Evolutionary conservation across 2,888 invertebrate species (phyloP), one percentile per base, ranked within the genome.

Genomic region (Thereva unica): DNA sequence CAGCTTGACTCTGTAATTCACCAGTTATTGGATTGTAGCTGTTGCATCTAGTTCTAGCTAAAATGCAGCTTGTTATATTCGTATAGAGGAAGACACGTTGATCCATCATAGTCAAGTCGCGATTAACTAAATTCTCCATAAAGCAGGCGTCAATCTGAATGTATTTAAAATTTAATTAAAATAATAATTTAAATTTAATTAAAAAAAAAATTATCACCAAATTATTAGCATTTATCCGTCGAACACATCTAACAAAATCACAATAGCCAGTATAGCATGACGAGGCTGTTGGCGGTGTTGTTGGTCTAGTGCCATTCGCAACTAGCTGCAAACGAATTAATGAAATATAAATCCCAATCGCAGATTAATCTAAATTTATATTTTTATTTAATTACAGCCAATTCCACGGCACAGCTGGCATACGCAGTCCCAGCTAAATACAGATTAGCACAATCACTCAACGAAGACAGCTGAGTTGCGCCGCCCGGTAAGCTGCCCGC

Each of bases 21-120:
- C 88, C 88, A 1, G 87, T 87, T 64, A 88, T 87, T 3, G 88
- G 87, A 76, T 88, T 88, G 74, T 82, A 85, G 1, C 82, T 78
- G 54, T 84, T 83, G 77, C 88, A 89, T 64, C 88, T 82, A 1
- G 86, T 78, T 73, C 84, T 85, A 1, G 88, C 87, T 67, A 89
- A 76, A 68, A 89, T 83, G 75, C 88, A 88, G 7, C 87, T 85
- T 3, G 87, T 88, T 41, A 87, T 84, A 75, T 89, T 88, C 38
- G 84, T 85, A 73, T 82, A 86, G 73, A 85, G 84, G 44, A 69
- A 69, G 2, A 76, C 69, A 3, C 75, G 74, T 54, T 74, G 72
- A 8, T 63, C 10, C 53, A 70, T 68, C 2, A 69, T 67, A 3
- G 69, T 69, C 2, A 76, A 40, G 55, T 74, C 69, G 7, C 73